These are phyloP conservation scores for Apamea anceps DNA, from an alignment of 2,888 invertebrate species.

Conservation along the genomic window DNA sequence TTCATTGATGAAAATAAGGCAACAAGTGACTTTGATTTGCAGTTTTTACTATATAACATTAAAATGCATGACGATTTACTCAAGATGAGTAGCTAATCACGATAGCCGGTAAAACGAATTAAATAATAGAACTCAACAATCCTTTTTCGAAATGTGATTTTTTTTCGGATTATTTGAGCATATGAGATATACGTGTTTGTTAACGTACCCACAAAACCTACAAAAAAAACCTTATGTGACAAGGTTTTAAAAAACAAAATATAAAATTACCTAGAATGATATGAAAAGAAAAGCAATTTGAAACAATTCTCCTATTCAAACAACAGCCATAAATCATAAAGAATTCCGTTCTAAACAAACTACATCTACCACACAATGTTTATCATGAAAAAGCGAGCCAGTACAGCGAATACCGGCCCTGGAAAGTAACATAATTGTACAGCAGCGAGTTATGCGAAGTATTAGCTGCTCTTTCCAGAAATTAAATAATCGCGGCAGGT, in stretches of 20 bases:
- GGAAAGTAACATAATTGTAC: constrained; percentile 44
- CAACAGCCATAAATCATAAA: constrained; percentile 14
- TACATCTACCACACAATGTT: not conserved
- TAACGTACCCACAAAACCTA: not conserved
- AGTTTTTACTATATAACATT: not conserved
- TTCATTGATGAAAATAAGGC: not conserved
- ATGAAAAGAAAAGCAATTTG: not conserved
- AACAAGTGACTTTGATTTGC: not conserved
- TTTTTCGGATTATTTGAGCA: not conserved
- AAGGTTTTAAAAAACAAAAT: not conserved
- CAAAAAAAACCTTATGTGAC: not conserved
- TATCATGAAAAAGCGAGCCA: constrained; percentile 13
- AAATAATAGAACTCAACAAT: not conserved
- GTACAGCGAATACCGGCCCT: constrained; percentile 6
- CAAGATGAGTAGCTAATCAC: not conserved
- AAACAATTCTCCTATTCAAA: constrained; percentile 14
- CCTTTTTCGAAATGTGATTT: not conserved
- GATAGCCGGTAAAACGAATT: not conserved
- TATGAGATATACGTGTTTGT: not conserved
- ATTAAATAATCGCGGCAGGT: constrained; percentile 54
- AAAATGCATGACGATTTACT: not conserved
- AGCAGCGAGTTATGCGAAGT: constrained; percentile 37
- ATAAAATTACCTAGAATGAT: not conserved
- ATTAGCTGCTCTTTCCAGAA: constrained; percentile 56
- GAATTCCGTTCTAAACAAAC: constrained; percentile 13